phyloP scores from a whole-genome alignment of 2,888 invertebrate genomes.

The Leucophora obtusa region DNA sequence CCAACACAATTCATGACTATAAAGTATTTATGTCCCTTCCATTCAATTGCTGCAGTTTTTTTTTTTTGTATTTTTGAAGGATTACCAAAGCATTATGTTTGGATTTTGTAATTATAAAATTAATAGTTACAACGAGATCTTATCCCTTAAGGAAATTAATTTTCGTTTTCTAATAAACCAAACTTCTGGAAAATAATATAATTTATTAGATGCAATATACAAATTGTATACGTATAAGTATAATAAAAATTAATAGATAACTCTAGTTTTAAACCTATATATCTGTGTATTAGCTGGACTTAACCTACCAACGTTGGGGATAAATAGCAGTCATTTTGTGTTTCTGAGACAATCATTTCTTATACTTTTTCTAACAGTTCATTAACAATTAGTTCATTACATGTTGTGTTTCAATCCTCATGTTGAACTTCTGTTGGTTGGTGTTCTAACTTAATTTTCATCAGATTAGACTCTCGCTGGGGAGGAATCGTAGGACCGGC shows the following conservation, averaged over 20 bases:
- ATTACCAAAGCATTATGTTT: neutral
- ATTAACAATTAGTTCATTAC: conserved; percentile 4
- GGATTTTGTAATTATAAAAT: conserved; percentile 6
- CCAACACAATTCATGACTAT: neutral
- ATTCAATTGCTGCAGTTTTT: neutral
- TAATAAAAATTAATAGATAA: neutral
- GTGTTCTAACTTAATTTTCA: conserved; percentile 77
- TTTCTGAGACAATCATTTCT: conserved; percentile 31
- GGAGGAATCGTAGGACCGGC: conserved; percentile 68
- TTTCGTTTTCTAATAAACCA: neutral
- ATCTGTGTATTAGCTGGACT: conserved; percentile 39
- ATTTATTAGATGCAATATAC: neutral
- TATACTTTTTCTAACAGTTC: conserved; percentile 1
- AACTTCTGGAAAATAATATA: neutral
- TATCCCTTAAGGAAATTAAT: neutral
- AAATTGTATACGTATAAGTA: neutral
- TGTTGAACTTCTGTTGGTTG: conserved; percentile 76
- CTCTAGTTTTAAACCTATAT: conserved; percentile 21
- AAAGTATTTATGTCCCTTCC: neutral
- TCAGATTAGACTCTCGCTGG: conserved; percentile 73
- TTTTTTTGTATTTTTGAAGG: neutral
- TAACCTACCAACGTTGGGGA: conserved; percentile 73
- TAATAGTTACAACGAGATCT: conserved; percentile 13
- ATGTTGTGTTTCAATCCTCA: conserved; percentile 73
- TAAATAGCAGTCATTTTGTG: conserved; percentile 74